phyloP scores from a whole-genome alignment of 2,113 vertebrate species.

The Ibidorhyncha struthersii region DNA sequence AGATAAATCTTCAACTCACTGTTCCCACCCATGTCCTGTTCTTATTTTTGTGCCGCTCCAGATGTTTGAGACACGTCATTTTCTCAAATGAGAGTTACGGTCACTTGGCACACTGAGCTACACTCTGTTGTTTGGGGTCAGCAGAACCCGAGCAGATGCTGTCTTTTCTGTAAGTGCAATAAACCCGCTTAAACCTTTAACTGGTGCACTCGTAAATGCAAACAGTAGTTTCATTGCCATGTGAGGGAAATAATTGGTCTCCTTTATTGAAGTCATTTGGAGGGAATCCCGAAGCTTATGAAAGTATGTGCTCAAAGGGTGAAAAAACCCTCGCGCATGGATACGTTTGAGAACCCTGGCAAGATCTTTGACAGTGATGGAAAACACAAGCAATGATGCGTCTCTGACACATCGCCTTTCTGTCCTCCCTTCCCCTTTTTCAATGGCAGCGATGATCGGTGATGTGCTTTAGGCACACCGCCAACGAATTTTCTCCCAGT shows the following conservation, averaged over 20 bases:
- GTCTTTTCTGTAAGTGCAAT: neutral
- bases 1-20: neutral
- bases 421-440: neutral
- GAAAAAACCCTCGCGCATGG: neutral
- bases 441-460: neutral
- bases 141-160: neutral
- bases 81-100: neutral
- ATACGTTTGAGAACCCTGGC: neutral
- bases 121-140: neutral
- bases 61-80: neutral
- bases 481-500: neutral
- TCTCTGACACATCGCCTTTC: neutral
- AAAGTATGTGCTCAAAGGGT: neutral
- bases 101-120: neutral
- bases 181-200: neutral
- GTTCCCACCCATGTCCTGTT: neutral
- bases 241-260: neutral
- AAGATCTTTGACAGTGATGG: neutral
- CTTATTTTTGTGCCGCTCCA: neutral
- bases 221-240: neutral
- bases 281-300: neutral
- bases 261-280: neutral
- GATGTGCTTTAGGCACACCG: neutral
- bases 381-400: neutral
- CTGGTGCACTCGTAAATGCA: neutral